phyloP scores from a whole-genome alignment of 2,113 vertebrate genomes.

The Verasper variegatus region DNA sequence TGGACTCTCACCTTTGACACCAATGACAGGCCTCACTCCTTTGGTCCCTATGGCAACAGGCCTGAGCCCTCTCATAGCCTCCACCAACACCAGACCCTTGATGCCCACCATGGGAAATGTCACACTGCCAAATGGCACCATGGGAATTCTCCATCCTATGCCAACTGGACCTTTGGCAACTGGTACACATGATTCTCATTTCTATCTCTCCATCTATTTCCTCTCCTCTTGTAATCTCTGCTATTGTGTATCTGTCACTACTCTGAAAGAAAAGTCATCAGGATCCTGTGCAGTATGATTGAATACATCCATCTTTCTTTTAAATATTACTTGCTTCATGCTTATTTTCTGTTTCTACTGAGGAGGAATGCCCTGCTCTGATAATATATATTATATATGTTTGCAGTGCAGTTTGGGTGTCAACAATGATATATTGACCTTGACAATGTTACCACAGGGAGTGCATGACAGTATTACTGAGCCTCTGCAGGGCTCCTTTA shows the following conservation, averaged over 20 bases:
- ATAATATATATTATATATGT: background rate
- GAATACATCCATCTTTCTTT: background rate
- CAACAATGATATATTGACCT: constrained; percentile 18
- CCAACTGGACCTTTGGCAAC: constrained; percentile 72
- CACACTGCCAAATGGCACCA: constrained; percentile 88
- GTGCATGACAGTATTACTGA: constrained; percentile 13
- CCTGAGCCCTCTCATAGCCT: constrained; percentile 56
- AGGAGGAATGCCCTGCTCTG: background rate
- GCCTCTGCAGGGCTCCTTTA: background rate
- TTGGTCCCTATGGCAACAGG: constrained; percentile 74
- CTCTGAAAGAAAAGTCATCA: background rate
- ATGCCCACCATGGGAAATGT: constrained; percentile 79
- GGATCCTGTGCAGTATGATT: background rate
- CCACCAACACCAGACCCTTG: constrained; percentile 2
- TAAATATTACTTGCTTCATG: background rate
- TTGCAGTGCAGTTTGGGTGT: background rate
- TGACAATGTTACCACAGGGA: constrained; percentile 6
- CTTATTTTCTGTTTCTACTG: background rate
- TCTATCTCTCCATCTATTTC: background rate
- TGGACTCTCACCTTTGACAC: constrained; percentile 80
- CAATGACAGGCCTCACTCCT: constrained; percentile 69
- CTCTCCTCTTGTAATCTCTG: background rate
- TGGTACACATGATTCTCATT: constrained; percentile 41
- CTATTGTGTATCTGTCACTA: background rate
- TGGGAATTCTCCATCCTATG: constrained; percentile 86